Conservation (phyloP, 2,888 invertebrate genomes). For the Aphodius granarius region DNA sequence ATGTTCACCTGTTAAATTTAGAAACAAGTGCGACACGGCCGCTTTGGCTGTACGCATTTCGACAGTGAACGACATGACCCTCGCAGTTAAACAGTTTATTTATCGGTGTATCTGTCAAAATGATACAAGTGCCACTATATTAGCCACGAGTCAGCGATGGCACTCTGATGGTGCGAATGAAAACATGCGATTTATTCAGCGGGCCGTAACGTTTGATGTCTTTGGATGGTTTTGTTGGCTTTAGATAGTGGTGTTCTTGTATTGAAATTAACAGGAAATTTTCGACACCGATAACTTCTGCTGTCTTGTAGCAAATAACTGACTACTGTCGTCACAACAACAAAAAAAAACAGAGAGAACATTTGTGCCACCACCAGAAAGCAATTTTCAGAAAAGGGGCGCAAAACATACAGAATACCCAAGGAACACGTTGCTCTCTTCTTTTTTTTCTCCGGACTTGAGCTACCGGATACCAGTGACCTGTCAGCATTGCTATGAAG, state of each 20-base stretch:
- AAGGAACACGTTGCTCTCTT: neutral
- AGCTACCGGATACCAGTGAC: neutral
- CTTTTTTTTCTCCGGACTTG: neutral
- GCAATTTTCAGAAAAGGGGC: too few relatives aligned
- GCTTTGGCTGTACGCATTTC: slow-evolving; percentile 19
- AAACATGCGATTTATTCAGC: slow-evolving; percentile 10
- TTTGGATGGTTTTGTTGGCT: neutral
- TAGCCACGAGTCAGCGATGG: neutral
- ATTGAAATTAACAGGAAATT: neutral
- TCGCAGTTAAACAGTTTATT: slow-evolving; percentile 28
- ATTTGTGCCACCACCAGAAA: too few relatives aligned
- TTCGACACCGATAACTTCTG: too few relatives aligned
- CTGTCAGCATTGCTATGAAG: neutral
- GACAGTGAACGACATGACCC: slow-evolving; percentile 22
- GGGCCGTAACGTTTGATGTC: slow-evolving; percentile 5
- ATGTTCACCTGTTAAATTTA: slow-evolving; percentile 13
- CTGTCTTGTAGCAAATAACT: too few relatives aligned
- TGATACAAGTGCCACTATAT: slow-evolving; percentile 20
- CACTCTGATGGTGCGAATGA: slow-evolving; percentile 10
- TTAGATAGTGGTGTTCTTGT: neutral
- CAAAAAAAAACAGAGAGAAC: too few relatives aligned
- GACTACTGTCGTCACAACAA: too few relatives aligned
- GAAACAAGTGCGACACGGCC: slow-evolving; percentile 12
- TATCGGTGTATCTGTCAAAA: slow-evolving; percentile 30
- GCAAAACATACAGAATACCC: neutral